phyloP scores from a whole-genome alignment of 2,113 vertebrate species.

The Otis tarda region DNA sequence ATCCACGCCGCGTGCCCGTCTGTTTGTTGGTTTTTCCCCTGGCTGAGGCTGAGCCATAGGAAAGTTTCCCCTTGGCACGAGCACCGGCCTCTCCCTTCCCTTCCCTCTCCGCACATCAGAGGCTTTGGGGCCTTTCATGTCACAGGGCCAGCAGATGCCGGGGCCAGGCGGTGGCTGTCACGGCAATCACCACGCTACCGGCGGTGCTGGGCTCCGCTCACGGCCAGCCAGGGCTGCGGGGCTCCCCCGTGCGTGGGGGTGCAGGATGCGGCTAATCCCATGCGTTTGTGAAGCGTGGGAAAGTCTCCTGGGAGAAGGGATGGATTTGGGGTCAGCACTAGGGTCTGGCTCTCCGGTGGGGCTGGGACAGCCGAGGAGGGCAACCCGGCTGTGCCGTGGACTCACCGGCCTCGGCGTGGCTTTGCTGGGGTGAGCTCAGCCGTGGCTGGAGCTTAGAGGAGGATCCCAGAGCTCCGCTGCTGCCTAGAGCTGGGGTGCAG shows the following conservation, averaged over 20 bases:
- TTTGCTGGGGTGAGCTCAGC: background rate
- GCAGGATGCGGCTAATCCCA: background rate
- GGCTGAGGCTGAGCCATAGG: background rate
- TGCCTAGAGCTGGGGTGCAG: background rate
- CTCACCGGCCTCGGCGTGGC: fast-evolving
- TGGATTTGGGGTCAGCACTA: fast-evolving
- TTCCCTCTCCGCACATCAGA: background rate
- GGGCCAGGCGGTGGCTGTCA: slow-evolving; percentile 29
- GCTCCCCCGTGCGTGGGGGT: background rate
- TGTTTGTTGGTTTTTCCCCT: slow-evolving; percentile 64
- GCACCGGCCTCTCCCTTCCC: slow-evolving; percentile 9
- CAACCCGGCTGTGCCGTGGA: fast-evolving
- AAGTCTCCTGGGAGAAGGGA: background rate
- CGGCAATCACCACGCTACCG: fast-evolving
- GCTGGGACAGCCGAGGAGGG: background rate
- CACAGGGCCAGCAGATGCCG: background rate
- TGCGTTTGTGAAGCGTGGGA: background rate
- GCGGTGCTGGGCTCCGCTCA: background rate
- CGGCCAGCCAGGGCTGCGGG: fast-evolving
- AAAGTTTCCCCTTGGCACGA: slow-evolving; percentile 60
- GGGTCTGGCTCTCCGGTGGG: fast-evolving
- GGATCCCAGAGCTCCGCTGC: too few relatives aligned
- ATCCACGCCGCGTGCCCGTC: background rate
- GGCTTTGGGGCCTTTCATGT: slow-evolving; percentile 42
- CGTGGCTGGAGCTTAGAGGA: background rate